Evolutionary conservation across 2,888 invertebrate genomes (phyloP), one percentile per base, ranked within the genome.

Genomic region (Pyrgus malvae): DNA sequence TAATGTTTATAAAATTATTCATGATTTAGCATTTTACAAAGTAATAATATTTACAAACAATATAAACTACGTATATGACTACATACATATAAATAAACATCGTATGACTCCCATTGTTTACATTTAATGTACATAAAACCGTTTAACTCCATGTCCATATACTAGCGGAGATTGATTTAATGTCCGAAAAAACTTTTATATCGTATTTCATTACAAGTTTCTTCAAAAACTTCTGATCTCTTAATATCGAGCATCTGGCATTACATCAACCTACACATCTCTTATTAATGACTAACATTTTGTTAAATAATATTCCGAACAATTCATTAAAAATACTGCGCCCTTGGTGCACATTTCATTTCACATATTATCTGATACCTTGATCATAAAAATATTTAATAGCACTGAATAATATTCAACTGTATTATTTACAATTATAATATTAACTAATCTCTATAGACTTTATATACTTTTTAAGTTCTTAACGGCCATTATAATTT

Each of bases 21-120:
- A 86, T 89, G 89, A 89, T 89, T 90, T 89, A 85, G 76, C 89
- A 89, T 85, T 89, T 88, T 88, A 90, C 88, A 86, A 79, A 80
- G 74, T 84, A 82, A 82, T 84, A 78, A 84, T 89, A 90, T 90
- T 90, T 90, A 90, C 90, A 90, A 88, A 82, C 80, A 76, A 73
- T 87, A 86, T 73, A 72, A 80, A 67, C 87, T 88, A 89, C 71
- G 76, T 82, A 85, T 81, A 84, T 79, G 83, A 84, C 82, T 88
- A 89, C 77, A 85, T 82, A 85, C 78, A 83, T 63, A 63, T 89
- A 88, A 89, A 89, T 88, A 88, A 89, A 86, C 81, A 78, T 83
- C 87, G 84, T 85, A 42, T 87, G 88, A 87, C 89, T 88, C 85
- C 89, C 86, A 75, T 79, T 80, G 72, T 82, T 74, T 78, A 74